Conservation (phyloP, 2,888 invertebrate species). For the Stomorhina lunata region DNA sequence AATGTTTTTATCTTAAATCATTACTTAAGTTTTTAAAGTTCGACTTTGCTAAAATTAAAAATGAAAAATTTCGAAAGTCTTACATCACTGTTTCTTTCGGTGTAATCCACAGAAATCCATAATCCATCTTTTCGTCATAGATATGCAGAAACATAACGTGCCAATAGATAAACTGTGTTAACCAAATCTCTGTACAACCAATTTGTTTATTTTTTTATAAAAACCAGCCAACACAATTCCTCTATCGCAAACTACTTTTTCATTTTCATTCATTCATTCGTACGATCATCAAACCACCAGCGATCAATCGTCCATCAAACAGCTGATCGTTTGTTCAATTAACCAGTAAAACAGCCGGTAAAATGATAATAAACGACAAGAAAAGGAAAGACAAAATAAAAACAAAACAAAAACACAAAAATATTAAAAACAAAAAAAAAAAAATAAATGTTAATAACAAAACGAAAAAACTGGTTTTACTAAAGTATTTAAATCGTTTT, state of each 20-base stretch:
- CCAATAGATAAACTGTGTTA: no score
- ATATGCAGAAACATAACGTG: no score
- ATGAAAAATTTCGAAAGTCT: background rate
- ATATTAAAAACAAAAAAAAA: background rate
- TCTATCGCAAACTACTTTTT: no score
- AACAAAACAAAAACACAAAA: background rate
- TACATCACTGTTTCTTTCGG: background rate
- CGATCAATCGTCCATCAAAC: constrained; percentile 43
- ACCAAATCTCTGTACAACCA: no score
- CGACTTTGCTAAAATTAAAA: no score
- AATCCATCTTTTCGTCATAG: background rate
- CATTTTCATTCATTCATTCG: no score
- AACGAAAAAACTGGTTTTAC: constrained; percentile 37
- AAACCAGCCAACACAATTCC: background rate
- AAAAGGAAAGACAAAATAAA: background rate
- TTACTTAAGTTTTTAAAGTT: background rate
- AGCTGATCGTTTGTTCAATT: constrained; percentile 59
- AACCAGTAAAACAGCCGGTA: constrained; percentile 45
- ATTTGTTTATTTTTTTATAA: no score
- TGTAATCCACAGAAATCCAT: constrained; percentile 16
- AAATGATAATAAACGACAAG: constrained; percentile 18
- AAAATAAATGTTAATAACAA: background rate
- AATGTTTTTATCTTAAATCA: no score
- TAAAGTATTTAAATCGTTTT: constrained; percentile 4
- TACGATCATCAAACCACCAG: background rate